Conservation (phyloP, 1,140 invertebrate species). For the Batillaria attramentaria region DNA sequence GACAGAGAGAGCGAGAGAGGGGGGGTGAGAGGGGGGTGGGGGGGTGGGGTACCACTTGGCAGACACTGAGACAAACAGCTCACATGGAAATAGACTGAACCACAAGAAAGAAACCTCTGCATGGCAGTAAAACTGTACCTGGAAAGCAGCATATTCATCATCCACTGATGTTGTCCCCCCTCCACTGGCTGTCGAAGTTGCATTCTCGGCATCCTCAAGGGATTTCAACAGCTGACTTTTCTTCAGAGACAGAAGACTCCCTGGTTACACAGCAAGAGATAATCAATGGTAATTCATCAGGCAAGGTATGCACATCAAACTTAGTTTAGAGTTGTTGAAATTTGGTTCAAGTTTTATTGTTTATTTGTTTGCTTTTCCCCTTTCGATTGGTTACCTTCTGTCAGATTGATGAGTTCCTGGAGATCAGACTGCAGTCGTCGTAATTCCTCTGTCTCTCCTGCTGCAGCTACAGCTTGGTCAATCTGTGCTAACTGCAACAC, state of each 20-base stretch:
- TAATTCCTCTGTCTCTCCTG: constrained; percentile 55
- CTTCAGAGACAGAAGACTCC: constrained; percentile 57
- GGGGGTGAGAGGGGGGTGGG: too few species aligned
- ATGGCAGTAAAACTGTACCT: constrained; percentile 38
- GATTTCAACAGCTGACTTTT: constrained; percentile 53
- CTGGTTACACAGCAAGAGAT: constrained; percentile 35
- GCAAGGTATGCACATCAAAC: background rate
- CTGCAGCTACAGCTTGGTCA: constrained; percentile 55
- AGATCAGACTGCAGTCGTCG: constrained; percentile 57
- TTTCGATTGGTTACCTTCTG: too few species aligned
- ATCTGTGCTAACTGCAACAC: constrained; percentile 58
- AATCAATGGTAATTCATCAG: background rate
- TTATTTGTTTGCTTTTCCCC: too few species aligned
- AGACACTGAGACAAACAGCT: background rate
- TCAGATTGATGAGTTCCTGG: constrained; percentile 59
- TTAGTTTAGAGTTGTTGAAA: background rate
- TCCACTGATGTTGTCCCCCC: constrained; percentile 36
- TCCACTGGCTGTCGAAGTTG: background rate
- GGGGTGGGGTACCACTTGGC: too few species aligned
- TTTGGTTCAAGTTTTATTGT: too few species aligned
- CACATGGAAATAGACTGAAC: background rate
- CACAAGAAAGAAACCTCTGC: background rate
- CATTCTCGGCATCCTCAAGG: constrained; percentile 37
- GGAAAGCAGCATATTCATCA: constrained; percentile 65
- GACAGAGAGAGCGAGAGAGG: too few species aligned